Base-by-base conservation (phyloP, 2,113 vertebrate species). In the Butorides virescens region DNA sequence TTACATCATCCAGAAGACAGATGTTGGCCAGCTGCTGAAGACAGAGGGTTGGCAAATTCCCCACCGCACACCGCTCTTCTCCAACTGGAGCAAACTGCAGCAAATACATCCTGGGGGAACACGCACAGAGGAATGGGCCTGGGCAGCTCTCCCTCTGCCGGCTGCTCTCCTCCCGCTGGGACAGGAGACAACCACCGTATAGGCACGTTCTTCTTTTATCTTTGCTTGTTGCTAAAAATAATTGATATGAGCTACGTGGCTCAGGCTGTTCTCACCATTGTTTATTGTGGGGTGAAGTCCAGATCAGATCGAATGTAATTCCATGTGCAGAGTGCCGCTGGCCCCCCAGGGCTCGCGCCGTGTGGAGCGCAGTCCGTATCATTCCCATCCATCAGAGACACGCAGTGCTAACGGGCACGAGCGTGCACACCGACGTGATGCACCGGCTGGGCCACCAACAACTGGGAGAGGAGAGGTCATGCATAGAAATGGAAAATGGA, bases 1-100 rank as follows among this genome's bases (percentile, higher is more conserved):
- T 53, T 71, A 21, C 34, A 30, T 21, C 73, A 73, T n/a, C 34
- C 86, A 81, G 44, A 17, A 67, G 59, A 73, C 61, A 95, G 93
- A 92, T 90, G 65, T 68, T 86, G 78, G 50, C 56, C 92, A 93
- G 91, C 80, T 95, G 89, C 86, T 94, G 66, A 76, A 95, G 72
- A 76, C 46, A 72, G 73, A 50, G 49, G 30, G 46, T 21, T 95
- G 70, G 56, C 79, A 74, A 66, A 65, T 52, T 77, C 93, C 71
- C 46, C 59, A 39, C 50, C 4, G 1, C 79, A 27, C 39, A 15
- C 30, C 5, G 4, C 62, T 86, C 39, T 36, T 74, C 13, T 66
- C 42, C 6, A 56, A 39, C 42, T 55, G 86, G 63, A 93, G 55
- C 63, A 84, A 81, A 79, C 52, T 68, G 25, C 67, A 92, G 89